Evolutionary conservation across 2,888 invertebrate genomes (phyloP).

Genomic region (Dasysyrphus tricinctus): DNA sequence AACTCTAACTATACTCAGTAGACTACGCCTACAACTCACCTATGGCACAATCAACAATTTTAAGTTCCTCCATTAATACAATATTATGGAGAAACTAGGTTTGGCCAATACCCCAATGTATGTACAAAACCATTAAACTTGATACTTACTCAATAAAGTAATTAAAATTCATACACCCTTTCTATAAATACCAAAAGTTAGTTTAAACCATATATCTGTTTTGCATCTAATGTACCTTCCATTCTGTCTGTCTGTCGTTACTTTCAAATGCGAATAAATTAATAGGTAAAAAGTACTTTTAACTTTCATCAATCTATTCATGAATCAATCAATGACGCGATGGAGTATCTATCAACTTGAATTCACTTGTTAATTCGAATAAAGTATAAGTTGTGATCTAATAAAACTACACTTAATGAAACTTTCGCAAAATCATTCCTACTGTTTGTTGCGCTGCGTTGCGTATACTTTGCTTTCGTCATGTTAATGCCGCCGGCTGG

Average conservation of each 20-base stretch:
- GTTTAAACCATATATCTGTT: neutral
- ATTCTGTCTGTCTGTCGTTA: neutral
- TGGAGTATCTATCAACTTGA: neutral
- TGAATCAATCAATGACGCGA: slow-evolving; percentile 4
- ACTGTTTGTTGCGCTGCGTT: neutral
- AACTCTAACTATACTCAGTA: no score
- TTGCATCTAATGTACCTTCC: neutral
- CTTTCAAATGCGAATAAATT: slow-evolving; percentile 10
- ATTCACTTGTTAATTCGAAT: slow-evolving; percentile 6
- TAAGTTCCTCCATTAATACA: neutral
- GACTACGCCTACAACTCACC: no score
- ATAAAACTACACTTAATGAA: slow-evolving; percentile 26
- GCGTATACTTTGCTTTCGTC: neutral
- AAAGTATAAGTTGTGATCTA: slow-evolving; percentile 4
- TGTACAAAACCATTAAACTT: no score
- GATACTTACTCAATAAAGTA: neutral
- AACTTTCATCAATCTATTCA: slow-evolving; percentile 12
- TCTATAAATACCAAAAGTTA: neutral
- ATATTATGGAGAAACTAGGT: no score
- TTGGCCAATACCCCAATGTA: no score
- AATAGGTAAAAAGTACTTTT: neutral
- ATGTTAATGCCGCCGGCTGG: slow-evolving; percentile 45
- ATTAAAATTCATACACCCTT: neutral
- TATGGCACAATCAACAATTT: no score
- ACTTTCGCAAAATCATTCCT: slow-evolving; percentile 18